phyloP scores from a whole-genome alignment of 2,797 vertebrate species.

The Crenichthys baileyi region DNA sequence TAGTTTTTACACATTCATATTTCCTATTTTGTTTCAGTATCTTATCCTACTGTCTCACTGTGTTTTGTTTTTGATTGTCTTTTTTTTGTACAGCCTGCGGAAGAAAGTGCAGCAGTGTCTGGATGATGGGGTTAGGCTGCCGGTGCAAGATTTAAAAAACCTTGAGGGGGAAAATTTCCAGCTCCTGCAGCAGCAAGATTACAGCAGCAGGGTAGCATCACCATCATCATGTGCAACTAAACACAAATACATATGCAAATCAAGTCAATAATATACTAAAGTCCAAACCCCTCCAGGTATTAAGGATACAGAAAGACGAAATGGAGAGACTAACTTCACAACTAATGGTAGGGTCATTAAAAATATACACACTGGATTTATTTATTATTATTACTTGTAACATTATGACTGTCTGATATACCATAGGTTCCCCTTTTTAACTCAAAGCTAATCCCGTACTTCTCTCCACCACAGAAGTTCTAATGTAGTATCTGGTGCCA shows the following conservation, averaged over 20 bases:
- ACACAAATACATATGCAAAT: neutral
- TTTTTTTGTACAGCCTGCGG: slow-evolving; percentile 82
- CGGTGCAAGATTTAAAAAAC: slow-evolving; percentile 91
- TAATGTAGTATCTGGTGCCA: neutral
- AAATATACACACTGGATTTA: neutral
- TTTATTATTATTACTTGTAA: neutral
- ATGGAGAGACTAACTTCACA: slow-evolving; percentile 86
- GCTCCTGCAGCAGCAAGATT: slow-evolving; percentile 86
- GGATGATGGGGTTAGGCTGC: slow-evolving; percentile 91
- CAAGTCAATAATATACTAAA: neutral
- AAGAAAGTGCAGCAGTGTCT: slow-evolving; percentile 95
- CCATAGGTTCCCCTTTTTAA: neutral
- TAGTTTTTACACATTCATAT: neutral
- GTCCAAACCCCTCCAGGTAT: slow-evolving; percentile 80
- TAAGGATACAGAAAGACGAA: slow-evolving; percentile 88
- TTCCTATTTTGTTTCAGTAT: neutral
- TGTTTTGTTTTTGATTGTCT: neutral
- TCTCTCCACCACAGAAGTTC: neutral
- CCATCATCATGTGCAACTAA: neutral
- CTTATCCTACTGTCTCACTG: neutral
- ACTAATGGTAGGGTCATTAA: slow-evolving; percentile 82
- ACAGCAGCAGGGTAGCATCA: slow-evolving; percentile 84
- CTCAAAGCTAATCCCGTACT: neutral
- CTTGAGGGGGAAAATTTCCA: slow-evolving; percentile 89
- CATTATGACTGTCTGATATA: neutral